Base-by-base conservation (phyloP, 2,797 vertebrate species). In the Clarias pachynema region DNA sequence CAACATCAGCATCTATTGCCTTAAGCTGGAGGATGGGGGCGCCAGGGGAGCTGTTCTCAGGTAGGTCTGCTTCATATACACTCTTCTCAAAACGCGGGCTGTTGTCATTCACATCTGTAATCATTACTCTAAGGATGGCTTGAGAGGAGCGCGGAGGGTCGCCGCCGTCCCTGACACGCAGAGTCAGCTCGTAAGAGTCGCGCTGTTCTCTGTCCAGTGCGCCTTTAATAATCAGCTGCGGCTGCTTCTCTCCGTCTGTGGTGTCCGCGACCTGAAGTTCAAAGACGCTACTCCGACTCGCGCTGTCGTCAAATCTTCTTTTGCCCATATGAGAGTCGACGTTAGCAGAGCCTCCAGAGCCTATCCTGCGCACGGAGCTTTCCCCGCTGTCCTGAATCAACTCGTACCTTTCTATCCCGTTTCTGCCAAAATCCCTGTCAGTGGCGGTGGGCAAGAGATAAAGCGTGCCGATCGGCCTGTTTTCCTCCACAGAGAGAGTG, bases 101-200 rank as follows among this genome's bases (percentile, higher is more conserved):
- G 95, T 99, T 99, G 94, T 99, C 98, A 24, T 99, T 99, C 86
- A 99, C 98, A 74, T 99, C 98, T 7, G 98, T 99, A 94, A 99
- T 99, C 91, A 99, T 96, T 73, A 99, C 98, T 88, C 98, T 93
- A 40, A 99, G 95, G 89, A 99, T 97, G 83, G 98, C 97, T 93
- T 99, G 97, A 0, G 98, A 99, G 85, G 98, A 99, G 18, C 98
- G 96, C 0, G 98, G 95, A 24, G 97, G 98, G 60, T 98, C 97
- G 4, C 98, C 98, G 2, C 98, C 98, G 3, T 99, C 98, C 86
- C 98, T 92, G 40, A 99, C 98, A 0, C 98, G 94, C 82, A 99
- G 95, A 29, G 96, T 98, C 92, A 99, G 95, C 92, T 99, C 98
- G 66, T 99, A 99, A 1, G 98, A 98, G 93, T 99, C 98, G 74